Conservation (phyloP, 2,797 vertebrate genomes). For the Staurois parvus region DNA sequence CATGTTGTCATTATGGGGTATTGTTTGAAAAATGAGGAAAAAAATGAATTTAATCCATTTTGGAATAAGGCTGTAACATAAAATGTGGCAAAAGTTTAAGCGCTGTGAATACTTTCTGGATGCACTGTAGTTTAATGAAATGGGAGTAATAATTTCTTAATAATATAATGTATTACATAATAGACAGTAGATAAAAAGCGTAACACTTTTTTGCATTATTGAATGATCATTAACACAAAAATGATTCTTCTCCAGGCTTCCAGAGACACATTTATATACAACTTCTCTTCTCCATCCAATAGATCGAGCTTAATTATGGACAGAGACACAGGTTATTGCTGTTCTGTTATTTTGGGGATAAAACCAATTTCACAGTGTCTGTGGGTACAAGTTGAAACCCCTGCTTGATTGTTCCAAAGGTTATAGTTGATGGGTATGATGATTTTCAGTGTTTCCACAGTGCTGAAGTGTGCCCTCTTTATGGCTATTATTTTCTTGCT, state of each 20-base stretch:
- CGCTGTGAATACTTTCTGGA: no score
- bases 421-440: background rate
- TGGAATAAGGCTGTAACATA: no score
- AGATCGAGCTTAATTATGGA: conserved; percentile 85
- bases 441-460: no score
- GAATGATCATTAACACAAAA: background rate
- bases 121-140: no score
- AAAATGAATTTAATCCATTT: no score
- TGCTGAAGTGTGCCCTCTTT: no score
- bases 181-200: background rate
- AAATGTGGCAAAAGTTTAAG: no score
- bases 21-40: no score
- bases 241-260: conserved; percentile 78
- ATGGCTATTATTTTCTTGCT: no score
- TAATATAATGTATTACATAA: background rate
- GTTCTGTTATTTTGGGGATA: background rate
- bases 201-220: background rate
- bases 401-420: background rate
- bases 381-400: background rate
- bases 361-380: background rate
- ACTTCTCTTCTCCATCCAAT: conserved; percentile 77
- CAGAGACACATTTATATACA: conserved; percentile 86
- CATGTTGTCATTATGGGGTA: no score
- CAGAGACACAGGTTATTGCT: conserved; percentile 83
- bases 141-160: no score